Percentiles rank a stretch among this genome's conserved stretches.
phyloP scores from a whole-genome alignment of 2,797 vertebrate species.

The Pteropus rufus region DNA sequence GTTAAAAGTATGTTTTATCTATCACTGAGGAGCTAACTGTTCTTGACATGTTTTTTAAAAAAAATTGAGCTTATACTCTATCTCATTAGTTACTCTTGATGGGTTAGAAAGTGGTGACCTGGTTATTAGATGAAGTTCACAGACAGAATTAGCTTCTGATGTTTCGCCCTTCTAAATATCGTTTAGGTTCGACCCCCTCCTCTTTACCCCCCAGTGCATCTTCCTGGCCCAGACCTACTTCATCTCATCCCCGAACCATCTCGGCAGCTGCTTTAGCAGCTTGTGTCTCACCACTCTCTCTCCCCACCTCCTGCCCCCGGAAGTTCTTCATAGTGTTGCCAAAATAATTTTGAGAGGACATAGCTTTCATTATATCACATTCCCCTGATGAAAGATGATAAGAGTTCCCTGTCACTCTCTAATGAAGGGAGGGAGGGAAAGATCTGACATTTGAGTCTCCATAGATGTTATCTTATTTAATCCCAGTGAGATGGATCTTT shows the following conservation, averaged over 20 bases:
- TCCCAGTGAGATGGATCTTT: constrained; percentile 11
- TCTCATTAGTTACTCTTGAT: neutral
- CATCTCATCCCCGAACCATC: neutral
- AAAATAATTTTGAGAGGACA: constrained; percentile 45
- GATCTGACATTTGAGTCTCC: constrained; percentile 36
- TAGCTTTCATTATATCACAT: constrained; percentile 33
- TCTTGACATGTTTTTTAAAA: neutral
- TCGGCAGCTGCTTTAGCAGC: neutral
- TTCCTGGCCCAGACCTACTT: neutral
- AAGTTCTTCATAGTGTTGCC: constrained; percentile 17
- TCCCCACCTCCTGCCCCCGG: neutral
- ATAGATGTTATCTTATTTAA: constrained; percentile 22
- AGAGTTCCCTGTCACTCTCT: neutral
- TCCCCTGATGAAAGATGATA: neutral
- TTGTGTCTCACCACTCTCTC: neutral
- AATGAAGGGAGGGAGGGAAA: neutral
- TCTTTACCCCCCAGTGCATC: neutral
- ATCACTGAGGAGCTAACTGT: neutral
- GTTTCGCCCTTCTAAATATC: neutral
- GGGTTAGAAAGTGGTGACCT: neutral
- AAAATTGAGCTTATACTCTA: neutral
- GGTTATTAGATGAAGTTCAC: neutral
- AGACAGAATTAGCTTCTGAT: neutral
- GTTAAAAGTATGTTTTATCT: neutral
- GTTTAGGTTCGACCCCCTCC: neutral